A percentile compares a stretch with the other conserved stretches of the same genome.
phyloP scores from a whole-genome alignment of 2,113 vertebrate genomes.

The Steatornis caripensis region DNA sequence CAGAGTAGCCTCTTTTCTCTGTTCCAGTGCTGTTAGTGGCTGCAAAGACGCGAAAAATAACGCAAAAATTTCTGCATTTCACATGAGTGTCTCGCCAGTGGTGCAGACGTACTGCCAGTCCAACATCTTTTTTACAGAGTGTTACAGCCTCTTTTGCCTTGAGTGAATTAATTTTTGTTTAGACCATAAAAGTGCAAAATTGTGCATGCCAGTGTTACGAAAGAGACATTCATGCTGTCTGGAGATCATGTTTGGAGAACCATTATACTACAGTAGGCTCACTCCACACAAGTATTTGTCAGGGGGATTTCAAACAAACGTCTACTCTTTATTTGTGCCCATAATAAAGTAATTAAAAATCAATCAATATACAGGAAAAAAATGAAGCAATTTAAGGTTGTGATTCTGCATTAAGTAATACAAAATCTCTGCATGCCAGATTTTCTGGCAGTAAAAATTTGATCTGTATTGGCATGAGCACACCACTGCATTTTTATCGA shows the following conservation, averaged over 20 bases:
- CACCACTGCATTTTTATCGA: not conserved
- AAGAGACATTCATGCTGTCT: not conserved
- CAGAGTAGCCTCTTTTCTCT: not conserved
- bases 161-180: not conserved
- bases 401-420: not conserved
- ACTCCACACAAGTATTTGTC: not conserved
- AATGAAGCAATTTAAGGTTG: not conserved
- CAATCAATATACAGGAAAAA: not conserved
- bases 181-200: not conserved
- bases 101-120: not conserved
- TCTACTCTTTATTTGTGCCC: not conserved
- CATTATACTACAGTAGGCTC: not conserved
- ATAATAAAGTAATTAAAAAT: not conserved
- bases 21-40: not conserved
- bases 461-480: not conserved
- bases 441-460: conserved; percentile 18
- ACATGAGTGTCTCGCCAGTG: not conserved
- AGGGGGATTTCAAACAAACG: not conserved
- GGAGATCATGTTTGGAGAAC: not conserved
- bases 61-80: not conserved
- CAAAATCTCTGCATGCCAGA: not conserved
- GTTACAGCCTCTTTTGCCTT: not conserved
- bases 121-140: not conserved
- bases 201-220: not conserved
- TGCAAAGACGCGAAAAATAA: not conserved